phyloP scores from a whole-genome alignment of 1,140 invertebrate genomes.

The Euwallacea fornicatus region DNA sequence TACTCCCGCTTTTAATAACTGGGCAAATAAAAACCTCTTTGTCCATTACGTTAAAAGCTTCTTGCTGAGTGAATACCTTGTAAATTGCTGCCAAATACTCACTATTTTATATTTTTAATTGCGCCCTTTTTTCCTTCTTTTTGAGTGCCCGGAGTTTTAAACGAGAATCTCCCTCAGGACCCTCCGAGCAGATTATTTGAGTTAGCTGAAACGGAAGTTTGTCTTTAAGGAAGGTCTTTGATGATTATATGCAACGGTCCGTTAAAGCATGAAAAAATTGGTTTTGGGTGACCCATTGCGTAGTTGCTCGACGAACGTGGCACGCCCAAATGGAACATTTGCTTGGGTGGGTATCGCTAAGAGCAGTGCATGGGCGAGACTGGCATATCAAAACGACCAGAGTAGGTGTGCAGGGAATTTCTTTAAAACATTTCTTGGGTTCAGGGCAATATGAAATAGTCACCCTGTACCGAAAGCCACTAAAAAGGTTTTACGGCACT shows the following conservation, averaged over 20 bases:
- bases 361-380: not conserved
- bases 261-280: not conserved
- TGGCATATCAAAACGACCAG: not conserved
- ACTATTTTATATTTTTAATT: conserved; percentile 14
- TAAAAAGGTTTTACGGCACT: conserved; percentile 22
- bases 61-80: conserved; percentile 8
- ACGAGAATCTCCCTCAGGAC: not conserved
- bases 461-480: not conserved
- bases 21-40: conserved; percentile 6
- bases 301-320: not conserved
- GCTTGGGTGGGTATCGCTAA: not conserved
- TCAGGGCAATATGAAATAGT: not conserved
- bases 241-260: not conserved
- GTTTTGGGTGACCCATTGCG: not conserved
- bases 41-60: conserved; percentile 13
- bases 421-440: not conserved
- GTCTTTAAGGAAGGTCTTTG: not conserved
- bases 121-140: not conserved
- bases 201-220: no score
- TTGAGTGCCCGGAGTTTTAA: not conserved
- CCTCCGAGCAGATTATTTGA: no score
- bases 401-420: not conserved
- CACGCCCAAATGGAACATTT: not conserved
- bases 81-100: not conserved
- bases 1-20: conserved; percentile 13